Conservation (phyloP, 2,888 invertebrate species). For the Nomada ferruginata region DNA sequence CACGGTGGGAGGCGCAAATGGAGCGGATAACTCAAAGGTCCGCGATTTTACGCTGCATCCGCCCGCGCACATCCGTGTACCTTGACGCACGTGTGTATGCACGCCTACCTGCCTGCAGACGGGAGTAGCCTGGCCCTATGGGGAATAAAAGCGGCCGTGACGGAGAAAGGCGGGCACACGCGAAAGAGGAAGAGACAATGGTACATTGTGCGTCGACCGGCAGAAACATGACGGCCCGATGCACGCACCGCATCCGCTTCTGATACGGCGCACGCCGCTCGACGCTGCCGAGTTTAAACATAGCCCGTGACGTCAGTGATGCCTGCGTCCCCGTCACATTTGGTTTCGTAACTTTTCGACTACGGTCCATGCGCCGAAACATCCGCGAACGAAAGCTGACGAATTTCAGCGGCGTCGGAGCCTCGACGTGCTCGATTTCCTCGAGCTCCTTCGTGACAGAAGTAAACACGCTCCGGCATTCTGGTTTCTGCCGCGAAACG, state of each 20-base stretch:
- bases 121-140: conserved; percentile 1
- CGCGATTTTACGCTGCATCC: conserved; percentile 46
- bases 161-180: conserved; percentile 45
- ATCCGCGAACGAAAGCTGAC: not conserved
- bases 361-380: not conserved
- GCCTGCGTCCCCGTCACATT: conserved; percentile 37
- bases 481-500: not conserved
- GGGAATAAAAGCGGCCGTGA: conserved; percentile 47
- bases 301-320: conserved; percentile 77
- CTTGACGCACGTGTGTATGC: not conserved
- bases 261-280: conserved; percentile 68
- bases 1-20: conserved; percentile 21
- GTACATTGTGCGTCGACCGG: conserved; percentile 73
- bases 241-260: conserved; percentile 75
- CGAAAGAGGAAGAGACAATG: conserved; percentile 74
- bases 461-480: too few relatives aligned
- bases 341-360: conserved; percentile 36
- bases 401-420: not conserved
- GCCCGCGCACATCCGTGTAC: not conserved
- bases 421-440: not conserved
- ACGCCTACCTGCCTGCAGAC: conserved; percentile 33
- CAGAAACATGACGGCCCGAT: conserved; percentile 59
- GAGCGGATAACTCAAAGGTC: conserved; percentile 55
- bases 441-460: not conserved
- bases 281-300: conserved; percentile 72